Base-by-base conservation (phyloP, 2,113 vertebrate genomes). In the Corythornis madagascariensis region DNA sequence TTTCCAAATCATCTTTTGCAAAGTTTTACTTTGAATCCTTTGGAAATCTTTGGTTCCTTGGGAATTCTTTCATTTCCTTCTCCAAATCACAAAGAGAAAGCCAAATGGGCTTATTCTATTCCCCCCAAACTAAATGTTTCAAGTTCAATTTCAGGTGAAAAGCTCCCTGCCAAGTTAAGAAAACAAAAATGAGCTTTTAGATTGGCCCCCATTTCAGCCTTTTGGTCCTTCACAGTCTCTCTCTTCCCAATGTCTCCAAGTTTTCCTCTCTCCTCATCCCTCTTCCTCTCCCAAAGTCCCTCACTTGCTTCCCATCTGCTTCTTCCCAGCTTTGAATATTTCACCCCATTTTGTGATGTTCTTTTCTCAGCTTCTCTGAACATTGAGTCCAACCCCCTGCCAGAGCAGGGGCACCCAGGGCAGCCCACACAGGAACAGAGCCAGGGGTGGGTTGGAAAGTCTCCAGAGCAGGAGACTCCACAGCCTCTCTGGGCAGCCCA, bases 101-200 rank as follows among this genome's bases (percentile, higher is more conserved):
- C 5, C 29, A 65, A 19, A 35, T 70, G 4, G 20, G 4, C 35
- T 64, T 59, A 16, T 31, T 8, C 43, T n/a, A 18, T 33, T 20
- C 29, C 3, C 1, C 8, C 56, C 5, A 12, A 80, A 13, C 8
- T 64, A 60, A 86, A 88, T 48, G 3, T 83, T 88, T 63, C 8
- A 16, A 22, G 1, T 73, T 13, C 45, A 61, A 64, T 76, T 93
- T 83, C 67, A 80, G 52, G 28, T 42, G 35, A 83, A 66, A 57
- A 18, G 3, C 2, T 3, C 3, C 12, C 28, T 47, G 21, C 4
- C 17, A 56, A 2, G 0, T 60, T 55, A 86, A 80, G 33, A 75
- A 87, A 80, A 71, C 26, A 67, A 91, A 63, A 74, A 48, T 3
- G 4, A 65, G 6, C 9, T 70, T 73, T 92, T 57, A 65, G 15